Conservation (phyloP, 2,888 invertebrate genomes). For the Orgyia antiqua region DNA sequence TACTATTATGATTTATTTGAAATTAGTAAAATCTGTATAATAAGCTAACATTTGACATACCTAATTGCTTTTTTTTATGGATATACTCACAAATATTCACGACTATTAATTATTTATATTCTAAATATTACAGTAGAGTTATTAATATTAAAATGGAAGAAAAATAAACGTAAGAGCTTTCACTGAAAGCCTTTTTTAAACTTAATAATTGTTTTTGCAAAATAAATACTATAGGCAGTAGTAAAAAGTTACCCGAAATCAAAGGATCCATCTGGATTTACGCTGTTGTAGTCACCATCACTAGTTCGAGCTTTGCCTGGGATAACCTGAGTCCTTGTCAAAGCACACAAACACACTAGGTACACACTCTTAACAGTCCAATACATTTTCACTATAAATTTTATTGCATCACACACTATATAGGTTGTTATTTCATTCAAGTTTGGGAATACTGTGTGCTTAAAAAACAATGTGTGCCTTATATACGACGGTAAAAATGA, state of each 20-base stretch:
- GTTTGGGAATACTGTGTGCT: constrained; percentile 53
- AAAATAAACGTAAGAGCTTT: too few relatives aligned
- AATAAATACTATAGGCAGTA: too few relatives aligned
- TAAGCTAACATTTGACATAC: too few relatives aligned
- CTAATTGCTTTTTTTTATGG: too few relatives aligned
- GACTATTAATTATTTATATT: too few relatives aligned
- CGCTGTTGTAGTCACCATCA: constrained; percentile 80
- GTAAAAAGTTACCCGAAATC: constrained; percentile 79
- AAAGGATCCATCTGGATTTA: constrained; percentile 85
- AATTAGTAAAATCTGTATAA: too few relatives aligned
- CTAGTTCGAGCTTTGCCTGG: constrained; percentile 67
- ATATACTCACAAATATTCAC: too few relatives aligned
- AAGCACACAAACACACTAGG: constrained; percentile 55
- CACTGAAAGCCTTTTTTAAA: too few relatives aligned
- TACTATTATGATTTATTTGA: too few relatives aligned
- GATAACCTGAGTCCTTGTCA: constrained; percentile 64
- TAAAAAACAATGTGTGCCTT: constrained; percentile 65
- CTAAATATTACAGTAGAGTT: too few relatives aligned
- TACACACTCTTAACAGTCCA: constrained; percentile 52
- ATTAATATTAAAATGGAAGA: too few relatives aligned
- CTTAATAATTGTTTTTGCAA: too few relatives aligned
- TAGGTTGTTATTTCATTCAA: constrained; percentile 27
- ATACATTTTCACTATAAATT: constrained; percentile 43
- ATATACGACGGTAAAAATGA: constrained; percentile 71
- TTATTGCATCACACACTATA: constrained; percentile 25